A percentile compares a stretch with the other conserved stretches of the same genome.
These are phyloP conservation scores for Steinernema carpocapsae DNA, from an alignment of 2,888 invertebrate genomes.

Conservation along the genomic window DNA sequence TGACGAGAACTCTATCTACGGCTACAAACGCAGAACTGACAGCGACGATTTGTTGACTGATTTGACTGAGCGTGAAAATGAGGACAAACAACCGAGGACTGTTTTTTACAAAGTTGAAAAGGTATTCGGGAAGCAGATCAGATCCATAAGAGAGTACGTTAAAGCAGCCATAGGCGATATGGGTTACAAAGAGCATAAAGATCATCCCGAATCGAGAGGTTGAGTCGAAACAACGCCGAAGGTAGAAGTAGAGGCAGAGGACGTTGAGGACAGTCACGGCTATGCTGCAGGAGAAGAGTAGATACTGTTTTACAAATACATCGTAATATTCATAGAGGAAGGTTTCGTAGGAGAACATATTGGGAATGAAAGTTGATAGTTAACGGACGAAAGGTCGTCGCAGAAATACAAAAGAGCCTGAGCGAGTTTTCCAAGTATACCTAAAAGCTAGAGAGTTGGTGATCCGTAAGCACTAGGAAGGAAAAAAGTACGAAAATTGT, in stretches of 20 bases:
- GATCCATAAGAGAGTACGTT: neutral
- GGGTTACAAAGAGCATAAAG: neutral
- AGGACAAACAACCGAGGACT: neutral
- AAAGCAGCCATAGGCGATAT: neutral
- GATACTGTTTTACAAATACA: no score
- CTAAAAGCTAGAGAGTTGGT: no score
- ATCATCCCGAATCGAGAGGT: neutral
- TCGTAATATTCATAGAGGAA: no score
- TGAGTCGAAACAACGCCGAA: neutral
- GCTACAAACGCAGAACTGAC: neutral
- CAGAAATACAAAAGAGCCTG: no score
- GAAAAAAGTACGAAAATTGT: no score
- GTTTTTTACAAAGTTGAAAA: neutral
- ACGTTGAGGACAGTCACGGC: no score
- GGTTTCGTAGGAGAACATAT: no score
- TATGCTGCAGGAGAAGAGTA: no score
- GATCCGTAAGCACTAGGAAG: no score
- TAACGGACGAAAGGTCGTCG: no score
- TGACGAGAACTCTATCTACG: slow-evolving; percentile 12
- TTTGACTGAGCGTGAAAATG: neutral
- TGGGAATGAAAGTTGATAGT: no score
- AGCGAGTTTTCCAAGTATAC: no score
- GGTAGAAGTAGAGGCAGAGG: neutral
- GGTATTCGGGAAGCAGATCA: neutral
- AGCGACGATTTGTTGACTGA: neutral